Conservation (phyloP, 2,888 invertebrate genomes). For the Zygaena filipendulae region DNA sequence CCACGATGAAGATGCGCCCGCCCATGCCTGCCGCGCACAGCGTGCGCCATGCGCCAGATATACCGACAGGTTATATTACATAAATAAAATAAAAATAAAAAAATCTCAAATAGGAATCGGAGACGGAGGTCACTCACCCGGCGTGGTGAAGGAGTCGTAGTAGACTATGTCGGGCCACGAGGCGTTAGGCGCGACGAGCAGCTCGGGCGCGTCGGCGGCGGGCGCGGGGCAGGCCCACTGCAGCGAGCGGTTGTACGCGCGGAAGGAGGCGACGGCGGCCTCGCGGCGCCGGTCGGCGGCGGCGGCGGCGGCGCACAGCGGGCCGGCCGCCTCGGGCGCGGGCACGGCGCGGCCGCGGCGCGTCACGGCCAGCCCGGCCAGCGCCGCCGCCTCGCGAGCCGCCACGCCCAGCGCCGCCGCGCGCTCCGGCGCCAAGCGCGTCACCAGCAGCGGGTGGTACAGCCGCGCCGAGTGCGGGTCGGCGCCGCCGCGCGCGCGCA, state of each 20-base stretch:
- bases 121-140: too few species aligned
- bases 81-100: too few species aligned
- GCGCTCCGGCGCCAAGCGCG: conserved; percentile 82
- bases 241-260: conserved; percentile 85
- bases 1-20: conserved; percentile 91
- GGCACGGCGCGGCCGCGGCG: conserved; percentile 15
- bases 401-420: conserved; percentile 89
- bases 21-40: conserved; percentile 84
- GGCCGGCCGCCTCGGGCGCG: conserved; percentile 75
- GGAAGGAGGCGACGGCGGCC: conserved; percentile 81
- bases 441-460: conserved; percentile 92
- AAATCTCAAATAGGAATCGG: too few species aligned
- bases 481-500: conserved; percentile 85
- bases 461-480: conserved; percentile 86
- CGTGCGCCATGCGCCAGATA: background rate
- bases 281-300: conserved; percentile 80
- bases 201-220: too few species aligned
- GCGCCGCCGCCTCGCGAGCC: conserved; percentile 84
- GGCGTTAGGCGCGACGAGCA: conserved; percentile 86
- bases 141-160: conserved; percentile 92
- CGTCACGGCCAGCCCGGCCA: too few species aligned
- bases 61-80: too few species aligned
- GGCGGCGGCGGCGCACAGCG: conserved; percentile 77
- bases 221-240: conserved; percentile 78
- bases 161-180: conserved; percentile 94